Evolutionary conservation across 2,888 invertebrate species (phyloP), one percentile per base, ranked within the genome.

Genomic region (Papilio demoleus): DNA sequence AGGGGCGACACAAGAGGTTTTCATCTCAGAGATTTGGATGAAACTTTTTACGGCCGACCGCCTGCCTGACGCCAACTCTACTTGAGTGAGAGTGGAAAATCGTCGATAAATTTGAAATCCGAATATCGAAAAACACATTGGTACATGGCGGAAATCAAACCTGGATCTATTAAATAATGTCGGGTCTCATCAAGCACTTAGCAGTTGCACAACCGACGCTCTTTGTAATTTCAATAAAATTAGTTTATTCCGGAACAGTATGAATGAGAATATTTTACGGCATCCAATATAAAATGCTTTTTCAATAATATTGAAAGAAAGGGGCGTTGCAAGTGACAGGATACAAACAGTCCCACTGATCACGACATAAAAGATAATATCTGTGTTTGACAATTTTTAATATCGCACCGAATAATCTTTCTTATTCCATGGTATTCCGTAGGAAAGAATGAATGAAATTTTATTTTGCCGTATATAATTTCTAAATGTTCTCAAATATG

Each of bases 361-460:
- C 17, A 12, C 4, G 53, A 31, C 17, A 31, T 53, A 53, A 53
- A 27, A n/a, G 31, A 17, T 31, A 27, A 53, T 27, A 27, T 53
- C 53, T 53, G 53, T 31, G 31, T 31, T 53, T 53, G 53, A 53
- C 53, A 53, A 31, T 31, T 53, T 53, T 53, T 53, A 53, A 53
- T 53, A 31, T 53, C 53, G 27, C 4, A 17, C 53, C 27, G 24
- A 19, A 22, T 53, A 53, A 53, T 27, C 9, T 22, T n/a, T 24
- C 24, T 27, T 53, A 50, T 50, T 50, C 5, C 11, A 47, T 47
- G 11, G 5, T 50, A 19, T 50, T 24, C 24, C 22, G 9, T 22
- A 22, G 22, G 2, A 53, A 14, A 12, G 40, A 11, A 40, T 5
- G n/a, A 40, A 40, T 4, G 12, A 14, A 0, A 4, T 38, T 38